Conservation (phyloP, 2,113 vertebrate genomes). For the Neotragus pygmaeus region DNA sequence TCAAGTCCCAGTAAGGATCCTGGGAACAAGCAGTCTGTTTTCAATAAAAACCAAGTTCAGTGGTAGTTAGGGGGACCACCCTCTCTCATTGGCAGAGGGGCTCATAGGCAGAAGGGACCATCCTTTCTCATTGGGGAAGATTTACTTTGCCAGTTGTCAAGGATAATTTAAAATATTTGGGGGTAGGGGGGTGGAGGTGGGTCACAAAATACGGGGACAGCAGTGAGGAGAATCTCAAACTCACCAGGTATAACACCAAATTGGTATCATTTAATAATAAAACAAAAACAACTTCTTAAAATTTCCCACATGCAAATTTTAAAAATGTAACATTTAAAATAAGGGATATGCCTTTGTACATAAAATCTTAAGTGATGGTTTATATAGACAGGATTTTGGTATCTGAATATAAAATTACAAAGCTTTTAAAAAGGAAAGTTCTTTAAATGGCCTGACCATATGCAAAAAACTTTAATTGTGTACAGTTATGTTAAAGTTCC, state of each 20-base stretch:
- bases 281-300: not conserved
- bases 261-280: not conserved
- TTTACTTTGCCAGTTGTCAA: constrained; percentile 29
- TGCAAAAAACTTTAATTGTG: not conserved
- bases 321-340: not conserved
- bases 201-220: not conserved
- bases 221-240: not conserved
- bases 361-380: not conserved
- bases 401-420: not conserved
- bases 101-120: not conserved
- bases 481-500: not conserved
- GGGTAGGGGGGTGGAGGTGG: not conserved
- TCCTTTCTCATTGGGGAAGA: not conserved
- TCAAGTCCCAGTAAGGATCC: not conserved
- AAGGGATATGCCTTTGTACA: not conserved
- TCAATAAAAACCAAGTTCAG: not conserved
- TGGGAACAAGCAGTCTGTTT: not conserved
- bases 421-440: constrained; percentile 20
- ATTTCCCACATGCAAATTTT: not conserved
- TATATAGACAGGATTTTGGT: not conserved
- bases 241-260: not conserved
- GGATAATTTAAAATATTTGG: constrained; percentile 42
- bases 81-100: not conserved
- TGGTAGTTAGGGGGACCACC: not conserved
- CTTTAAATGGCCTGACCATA: constrained; percentile 10